Base-by-base conservation (phyloP, 2,797 vertebrate genomes). In the Acanthiza pusilla region DNA sequence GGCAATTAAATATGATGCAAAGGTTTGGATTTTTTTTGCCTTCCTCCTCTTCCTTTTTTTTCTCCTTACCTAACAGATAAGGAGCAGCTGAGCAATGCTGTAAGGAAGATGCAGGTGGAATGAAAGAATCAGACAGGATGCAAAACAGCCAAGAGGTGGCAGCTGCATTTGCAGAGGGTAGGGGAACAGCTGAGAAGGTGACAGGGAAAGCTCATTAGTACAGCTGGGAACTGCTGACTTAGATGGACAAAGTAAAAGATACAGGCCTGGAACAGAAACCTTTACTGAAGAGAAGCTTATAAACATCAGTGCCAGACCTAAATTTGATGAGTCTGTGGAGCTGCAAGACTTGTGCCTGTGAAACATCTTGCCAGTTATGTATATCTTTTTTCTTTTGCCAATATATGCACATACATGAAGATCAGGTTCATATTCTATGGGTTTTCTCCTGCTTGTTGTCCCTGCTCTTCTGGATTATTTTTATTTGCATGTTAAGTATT, bases 11-110 rank as follows among this genome's bases (percentile, higher is more conserved):
- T 58, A 36, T 5, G 20, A 63, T 84, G 12, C 16, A 55, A 55
- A 32, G 13, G 4, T 58, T 82, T 60, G 16, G 7, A 15, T 16
- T 40, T 65, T 71, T 83, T 68, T 10, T 21, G 4, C 17, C 2
- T 30, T 7, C 6, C 18, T 9, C 7, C 10, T 13, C 2, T 1
- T 3, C 5, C 11, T 53, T 21, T 60, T 40, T 27, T 15, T n/a
- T 9, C 6, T 40, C 6, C 14, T 54, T 62, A 75, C 26, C 22
- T 26, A 25, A 12, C 10, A 19, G 47, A 47, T 17, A 18, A 67
- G 3, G 29, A 15, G 26, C 17, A 81, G 13, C 38, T 89, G 30
- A 92, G 61, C 1, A 2, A 11, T 50, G 9, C 30, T 73, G 13
- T 60, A 30, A 77, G 43, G 63, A 70, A 73, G 51, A 47, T 85